Conservation (phyloP, 1,140 invertebrate genomes). For the Ceratosolen fusciceps region DNA sequence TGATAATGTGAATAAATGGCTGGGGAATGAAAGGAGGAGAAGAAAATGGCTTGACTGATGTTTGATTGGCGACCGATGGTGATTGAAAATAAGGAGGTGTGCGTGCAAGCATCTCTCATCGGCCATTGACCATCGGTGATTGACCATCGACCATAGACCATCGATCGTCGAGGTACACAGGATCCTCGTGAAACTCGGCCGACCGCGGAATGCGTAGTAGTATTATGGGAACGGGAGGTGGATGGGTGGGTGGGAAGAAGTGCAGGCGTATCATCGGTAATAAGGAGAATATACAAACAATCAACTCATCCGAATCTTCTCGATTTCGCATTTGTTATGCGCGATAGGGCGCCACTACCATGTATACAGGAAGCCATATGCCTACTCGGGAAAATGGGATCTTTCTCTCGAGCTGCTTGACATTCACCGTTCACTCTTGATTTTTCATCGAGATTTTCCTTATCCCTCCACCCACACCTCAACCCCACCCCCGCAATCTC, state of each 20-base stretch:
- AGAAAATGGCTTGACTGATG: too few species aligned
- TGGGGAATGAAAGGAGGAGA: too few species aligned
- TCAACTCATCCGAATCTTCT: slow-evolving; percentile 31
- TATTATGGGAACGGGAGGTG: too few species aligned
- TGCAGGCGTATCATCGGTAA: background rate
- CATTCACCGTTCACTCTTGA: slow-evolving; percentile 20
- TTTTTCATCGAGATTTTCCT: slow-evolving; percentile 16
- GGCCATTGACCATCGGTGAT: too few species aligned
- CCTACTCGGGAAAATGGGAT: background rate
- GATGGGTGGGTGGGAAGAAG: background rate
- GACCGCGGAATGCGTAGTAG: background rate
- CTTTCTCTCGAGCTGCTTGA: background rate
- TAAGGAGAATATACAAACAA: slow-evolving; percentile 31
- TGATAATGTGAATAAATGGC: too few species aligned
- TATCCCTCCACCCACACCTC: too few species aligned
- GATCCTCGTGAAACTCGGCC: background rate
- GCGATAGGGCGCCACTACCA: background rate
- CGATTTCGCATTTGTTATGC: background rate
- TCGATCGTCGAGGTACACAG: background rate
- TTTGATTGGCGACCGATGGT: too few species aligned
- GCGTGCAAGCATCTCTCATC: too few species aligned
- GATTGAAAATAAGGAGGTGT: too few species aligned
- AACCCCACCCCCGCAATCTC: too few species aligned
- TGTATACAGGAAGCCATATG: background rate
- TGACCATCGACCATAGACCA: too few species aligned